Base-by-base conservation (phyloP, 2,797 vertebrate genomes). In the Diplodus sargus region DNA sequence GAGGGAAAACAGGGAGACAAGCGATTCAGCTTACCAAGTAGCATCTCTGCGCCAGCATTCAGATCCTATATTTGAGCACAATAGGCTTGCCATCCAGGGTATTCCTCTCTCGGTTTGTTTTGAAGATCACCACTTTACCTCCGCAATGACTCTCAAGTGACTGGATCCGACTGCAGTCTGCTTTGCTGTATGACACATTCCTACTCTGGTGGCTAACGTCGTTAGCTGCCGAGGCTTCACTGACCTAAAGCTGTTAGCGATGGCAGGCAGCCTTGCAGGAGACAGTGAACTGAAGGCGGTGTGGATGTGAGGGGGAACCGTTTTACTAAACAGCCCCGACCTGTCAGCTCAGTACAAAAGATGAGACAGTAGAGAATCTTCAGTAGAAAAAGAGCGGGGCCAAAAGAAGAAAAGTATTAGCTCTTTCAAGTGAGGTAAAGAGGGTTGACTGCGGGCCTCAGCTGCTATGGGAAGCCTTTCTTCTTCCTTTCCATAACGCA, bases 171-270 rank as follows among this genome's bases (percentile, higher is more conserved):
- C 76, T 83, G 76, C 81, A 65, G 79, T 70, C 80, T 81, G 77
- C 60, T 68, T 70, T 28, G 60, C 77, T 57, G 71, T 23, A 25
- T 87, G 86, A 89, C 89, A 88, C 74, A 68, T 81, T 83, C 61
- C 47, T 65, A 74, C 82, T 81, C 62, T 5, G n/a, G 62, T 57
- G 79, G 85, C 81, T 81, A 86, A 87, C 72, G 45, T 51, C 1
- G 70, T 91, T 91, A 84, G 81, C 74, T 78, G 78, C 62, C 3
- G 58, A 76, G 76, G 76, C 79, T 79, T 82, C 76, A 60, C 78
- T 87, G 89, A 89, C 89, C 85, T 84, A 81, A 88, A 86, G 82
- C 81, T 69, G 78, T 82, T 86, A 82, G 80, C n/a, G 5, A 65
- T 70, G 80, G 77, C 82, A 78, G 78, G 76, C 76, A 70, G 74